These are phyloP conservation scores for Chirona hameri DNA, from an alignment of 2,888 invertebrate species.

Conservation along the genomic window DNA sequence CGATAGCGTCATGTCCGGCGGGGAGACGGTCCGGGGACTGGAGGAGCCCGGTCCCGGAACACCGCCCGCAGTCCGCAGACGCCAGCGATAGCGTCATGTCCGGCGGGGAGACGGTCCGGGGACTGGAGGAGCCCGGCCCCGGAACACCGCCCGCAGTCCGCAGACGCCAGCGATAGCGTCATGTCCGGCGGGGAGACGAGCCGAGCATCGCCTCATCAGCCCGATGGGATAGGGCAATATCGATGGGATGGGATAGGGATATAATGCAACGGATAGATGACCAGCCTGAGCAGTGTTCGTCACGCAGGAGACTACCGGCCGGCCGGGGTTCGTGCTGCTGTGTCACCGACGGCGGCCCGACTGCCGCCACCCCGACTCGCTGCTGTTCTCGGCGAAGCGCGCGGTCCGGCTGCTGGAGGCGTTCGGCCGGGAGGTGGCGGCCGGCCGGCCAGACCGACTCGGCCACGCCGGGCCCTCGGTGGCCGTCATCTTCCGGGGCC, in stretches of 20 bases:
- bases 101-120: not conserved
- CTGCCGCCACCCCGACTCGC: not conserved
- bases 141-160: not conserved
- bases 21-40: not conserved
- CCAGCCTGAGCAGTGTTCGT: too few relatives aligned
- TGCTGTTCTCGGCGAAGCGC: not conserved
- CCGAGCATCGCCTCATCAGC: too few relatives aligned
- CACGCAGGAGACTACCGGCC: not conserved
- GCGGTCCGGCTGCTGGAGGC: not conserved
- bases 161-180: not conserved
- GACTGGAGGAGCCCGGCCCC: not conserved
- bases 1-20: not conserved
- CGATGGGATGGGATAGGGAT: too few relatives aligned
- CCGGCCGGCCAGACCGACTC: not conserved
- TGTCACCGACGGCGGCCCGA: not conserved
- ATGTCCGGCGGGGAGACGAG: not conserved
- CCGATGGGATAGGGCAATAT: too few relatives aligned
- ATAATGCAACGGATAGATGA: too few relatives aligned
- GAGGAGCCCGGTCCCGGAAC: too few relatives aligned
- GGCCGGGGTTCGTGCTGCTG: not conserved
- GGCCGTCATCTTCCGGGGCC: too few relatives aligned
- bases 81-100: not conserved
- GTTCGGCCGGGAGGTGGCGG: not conserved
- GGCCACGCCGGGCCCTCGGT: not conserved
- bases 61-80: too few relatives aligned